These are phyloP conservation scores for Papilio helenus DNA, from an alignment of 1,140 invertebrate genomes.

Conservation along the genomic window DNA sequence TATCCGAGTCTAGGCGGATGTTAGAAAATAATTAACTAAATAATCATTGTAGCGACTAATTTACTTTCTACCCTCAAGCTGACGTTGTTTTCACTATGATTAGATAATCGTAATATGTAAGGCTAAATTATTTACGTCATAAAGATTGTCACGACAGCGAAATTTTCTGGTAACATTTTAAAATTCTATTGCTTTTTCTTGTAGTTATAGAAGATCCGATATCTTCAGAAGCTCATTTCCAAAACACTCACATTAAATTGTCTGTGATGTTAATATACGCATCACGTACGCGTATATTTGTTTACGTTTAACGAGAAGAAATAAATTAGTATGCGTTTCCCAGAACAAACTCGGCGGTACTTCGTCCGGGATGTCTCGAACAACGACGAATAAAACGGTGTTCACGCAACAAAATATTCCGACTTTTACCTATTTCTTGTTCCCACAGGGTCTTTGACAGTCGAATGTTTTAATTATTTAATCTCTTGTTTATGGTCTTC, in stretches of 20 bases:
- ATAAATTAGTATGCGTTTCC: constrained; percentile 28
- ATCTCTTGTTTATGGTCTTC: neutral
- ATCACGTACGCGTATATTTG: constrained; percentile 28
- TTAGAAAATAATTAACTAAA: constrained; percentile 27
- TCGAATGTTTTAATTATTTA: constrained; percentile 12
- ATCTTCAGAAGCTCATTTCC: neutral
- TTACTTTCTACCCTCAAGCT: constrained; percentile 47
- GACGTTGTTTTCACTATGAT: constrained; percentile 31
- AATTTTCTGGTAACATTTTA: no score
- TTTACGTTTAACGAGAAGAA: constrained; percentile 36
- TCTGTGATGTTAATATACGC: constrained; percentile 5
- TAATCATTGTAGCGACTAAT: constrained; percentile 31
- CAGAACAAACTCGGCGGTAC: constrained; percentile 12
- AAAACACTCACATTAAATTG: constrained; percentile 5
- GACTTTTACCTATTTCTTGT: constrained; percentile 39
- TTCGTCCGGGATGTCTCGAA: constrained; percentile 21
- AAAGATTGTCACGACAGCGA: no score
- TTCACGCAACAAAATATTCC: constrained; percentile 31
- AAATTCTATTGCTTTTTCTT: no score
- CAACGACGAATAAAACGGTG: constrained; percentile 37
- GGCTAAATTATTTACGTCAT: neutral
- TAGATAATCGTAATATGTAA: neutral
- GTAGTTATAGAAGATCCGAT: neutral
- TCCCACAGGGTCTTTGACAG: constrained; percentile 30
- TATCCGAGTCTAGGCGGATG: constrained; percentile 7